phyloP scores from a whole-genome alignment of 2,888 invertebrate species.

The Steinernema hermaphroditum region DNA sequence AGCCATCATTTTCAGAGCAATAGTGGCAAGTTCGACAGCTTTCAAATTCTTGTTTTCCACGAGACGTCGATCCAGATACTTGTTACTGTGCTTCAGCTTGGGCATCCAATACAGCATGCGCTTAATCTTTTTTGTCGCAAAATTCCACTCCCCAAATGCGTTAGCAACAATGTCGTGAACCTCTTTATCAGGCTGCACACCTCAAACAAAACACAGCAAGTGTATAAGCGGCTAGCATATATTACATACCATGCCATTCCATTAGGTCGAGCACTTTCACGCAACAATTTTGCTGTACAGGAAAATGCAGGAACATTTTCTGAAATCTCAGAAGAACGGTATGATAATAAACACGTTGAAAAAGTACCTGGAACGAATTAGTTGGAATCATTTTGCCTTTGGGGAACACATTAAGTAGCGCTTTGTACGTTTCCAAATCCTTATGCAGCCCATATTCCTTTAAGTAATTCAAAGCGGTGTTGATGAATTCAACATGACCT shows the following conservation, averaged over 20 bases:
- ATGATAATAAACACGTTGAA: slow-evolving; percentile 11
- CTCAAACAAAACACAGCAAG: slow-evolving; percentile 68
- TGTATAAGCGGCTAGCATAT: too few relatives aligned
- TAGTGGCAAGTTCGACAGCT: slow-evolving; percentile 56
- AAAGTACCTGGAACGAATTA: slow-evolving; percentile 70
- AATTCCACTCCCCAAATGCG: slow-evolving; percentile 79
- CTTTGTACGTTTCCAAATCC: slow-evolving; percentile 71
- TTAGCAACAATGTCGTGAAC: slow-evolving; percentile 81
- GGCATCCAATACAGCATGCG: slow-evolving; percentile 77
- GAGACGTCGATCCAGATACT: slow-evolving; percentile 77
- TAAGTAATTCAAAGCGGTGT: slow-evolving; percentile 84
- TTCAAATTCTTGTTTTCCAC: slow-evolving; percentile 53
- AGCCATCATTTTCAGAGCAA: slow-evolving; percentile 63
- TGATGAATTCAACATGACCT: slow-evolving; percentile 92
- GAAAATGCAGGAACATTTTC: slow-evolving; percentile 88
- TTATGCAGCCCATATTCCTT: slow-evolving; percentile 84
- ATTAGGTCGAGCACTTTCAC: slow-evolving; percentile 89
- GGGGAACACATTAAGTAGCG: slow-evolving; percentile 65
- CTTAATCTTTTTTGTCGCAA: slow-evolving; percentile 68
- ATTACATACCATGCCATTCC: slow-evolving; percentile 81
- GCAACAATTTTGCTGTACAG: slow-evolving; percentile 90
- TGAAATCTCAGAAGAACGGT: slow-evolving; percentile 74
- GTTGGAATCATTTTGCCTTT: slow-evolving; percentile 83
- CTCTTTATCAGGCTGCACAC: slow-evolving; percentile 87
- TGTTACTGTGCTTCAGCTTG: slow-evolving; percentile 86